A percentile compares a stretch with the other conserved stretches of the same genome.
Conservation (phyloP, 2,113 vertebrate genomes). For the Mastomys natalensis region DNA sequence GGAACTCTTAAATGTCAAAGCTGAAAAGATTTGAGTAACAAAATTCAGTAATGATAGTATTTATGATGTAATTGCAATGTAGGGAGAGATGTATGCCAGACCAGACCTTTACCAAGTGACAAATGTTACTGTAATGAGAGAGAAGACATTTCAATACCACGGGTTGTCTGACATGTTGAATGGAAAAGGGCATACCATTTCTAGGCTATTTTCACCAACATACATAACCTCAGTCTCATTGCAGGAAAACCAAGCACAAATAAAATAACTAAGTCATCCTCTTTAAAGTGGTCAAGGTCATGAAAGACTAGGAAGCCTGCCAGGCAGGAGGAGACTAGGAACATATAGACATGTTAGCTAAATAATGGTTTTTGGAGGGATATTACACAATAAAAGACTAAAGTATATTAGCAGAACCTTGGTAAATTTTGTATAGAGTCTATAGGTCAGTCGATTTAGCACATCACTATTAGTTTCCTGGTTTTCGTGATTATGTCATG, state of each 20-base stretch:
- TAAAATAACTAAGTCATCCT: neutral
- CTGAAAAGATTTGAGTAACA: neutral
- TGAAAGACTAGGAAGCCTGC: neutral
- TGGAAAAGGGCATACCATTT: neutral
- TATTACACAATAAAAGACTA: neutral
- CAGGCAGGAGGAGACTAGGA: neutral
- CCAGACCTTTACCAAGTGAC: neutral
- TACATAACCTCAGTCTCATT: neutral
- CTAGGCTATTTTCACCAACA: neutral
- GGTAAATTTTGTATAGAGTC: neutral
- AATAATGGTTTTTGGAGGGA: neutral
- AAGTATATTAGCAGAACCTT: neutral
- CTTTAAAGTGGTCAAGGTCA: neutral
- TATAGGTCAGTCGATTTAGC: neutral
- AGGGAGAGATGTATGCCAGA: neutral
- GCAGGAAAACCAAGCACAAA: slow-evolving; percentile 7
- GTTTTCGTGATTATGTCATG: neutral
- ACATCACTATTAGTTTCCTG: neutral
- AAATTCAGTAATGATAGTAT: neutral
- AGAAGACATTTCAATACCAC: neutral
- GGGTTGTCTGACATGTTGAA: neutral
- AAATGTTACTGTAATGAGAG: neutral
- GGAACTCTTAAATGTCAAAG: neutral
- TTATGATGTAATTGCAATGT: neutral
- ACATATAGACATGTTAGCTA: neutral